Percentiles rank a stretch among this genome's conserved stretches.
Evolutionary conservation across 2,113 vertebrate species (phyloP).

Genomic region (Podarcis muralis): DNA sequence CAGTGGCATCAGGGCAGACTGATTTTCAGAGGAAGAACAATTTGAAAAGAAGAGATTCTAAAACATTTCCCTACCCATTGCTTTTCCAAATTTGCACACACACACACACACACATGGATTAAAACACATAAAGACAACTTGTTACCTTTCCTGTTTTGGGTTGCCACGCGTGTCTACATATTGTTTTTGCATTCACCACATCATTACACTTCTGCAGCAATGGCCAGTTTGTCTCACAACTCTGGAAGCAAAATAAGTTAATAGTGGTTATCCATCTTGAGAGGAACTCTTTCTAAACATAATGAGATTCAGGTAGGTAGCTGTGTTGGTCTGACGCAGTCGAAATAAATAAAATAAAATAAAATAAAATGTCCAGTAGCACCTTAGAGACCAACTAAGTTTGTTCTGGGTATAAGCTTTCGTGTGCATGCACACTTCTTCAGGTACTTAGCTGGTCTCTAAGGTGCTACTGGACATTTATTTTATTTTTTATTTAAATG

Average conservation of each 20-base stretch:
- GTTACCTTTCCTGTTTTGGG: constrained; percentile 84
- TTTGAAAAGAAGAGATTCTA: neutral
- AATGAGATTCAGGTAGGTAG: neutral
- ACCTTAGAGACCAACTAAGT: too few species aligned
- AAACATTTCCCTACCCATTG: too few species aligned
- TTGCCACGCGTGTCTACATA: constrained; percentile 94
- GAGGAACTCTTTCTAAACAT: constrained; percentile 31
- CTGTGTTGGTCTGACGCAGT: too few species aligned
- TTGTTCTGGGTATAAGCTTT: too few species aligned
- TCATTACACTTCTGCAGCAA: constrained; percentile 92
- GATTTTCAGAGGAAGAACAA: neutral
- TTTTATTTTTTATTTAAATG: too few species aligned
- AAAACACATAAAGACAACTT: neutral
- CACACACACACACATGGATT: too few species aligned
- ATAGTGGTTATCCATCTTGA: constrained; percentile 27
- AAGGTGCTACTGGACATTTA: too few species aligned
- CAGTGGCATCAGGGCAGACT: neutral
- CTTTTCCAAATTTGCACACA: neutral
- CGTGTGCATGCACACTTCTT: too few species aligned
- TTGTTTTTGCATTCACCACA: constrained; percentile 86
- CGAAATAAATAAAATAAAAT: too few species aligned
- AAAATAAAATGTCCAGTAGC: too few species aligned
- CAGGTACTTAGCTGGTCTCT: too few species aligned
- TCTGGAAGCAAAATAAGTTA: constrained; percentile 72
- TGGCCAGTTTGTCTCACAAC: constrained; percentile 81